Percentiles rank a stretch among this genome's conserved stretches.
These are phyloP conservation scores for Bombus waltoni DNA, from an alignment of 1,140 invertebrate genomes.

Conservation along the genomic window DNA sequence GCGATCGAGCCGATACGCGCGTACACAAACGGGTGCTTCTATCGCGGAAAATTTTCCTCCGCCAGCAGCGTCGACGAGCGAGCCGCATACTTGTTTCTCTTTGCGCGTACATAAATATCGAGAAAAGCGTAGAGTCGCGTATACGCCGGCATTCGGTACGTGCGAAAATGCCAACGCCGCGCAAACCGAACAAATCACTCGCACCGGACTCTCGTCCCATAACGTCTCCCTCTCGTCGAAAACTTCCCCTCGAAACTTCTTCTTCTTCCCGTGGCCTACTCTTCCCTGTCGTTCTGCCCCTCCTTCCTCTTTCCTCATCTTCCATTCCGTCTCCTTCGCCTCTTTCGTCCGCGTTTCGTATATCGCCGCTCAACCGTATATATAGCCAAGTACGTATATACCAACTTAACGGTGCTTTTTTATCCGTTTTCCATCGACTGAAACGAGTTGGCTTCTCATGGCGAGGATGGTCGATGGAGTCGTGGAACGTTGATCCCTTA, in stretches of 20 bases:
- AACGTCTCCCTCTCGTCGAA: conserved; percentile 52
- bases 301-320: too few relatives aligned
- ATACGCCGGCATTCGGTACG: neutral
- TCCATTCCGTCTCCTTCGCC: neutral
- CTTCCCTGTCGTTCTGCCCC: neutral
- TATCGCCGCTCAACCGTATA: neutral
- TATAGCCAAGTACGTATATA: neutral
- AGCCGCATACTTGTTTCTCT: conserved; percentile 12
- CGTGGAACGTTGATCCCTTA: conserved; percentile 54
- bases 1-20: neutral
- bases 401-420: conserved; percentile 61
- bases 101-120: conserved; percentile 27
- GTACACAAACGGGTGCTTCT: neutral
- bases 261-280: conserved; percentile 24
- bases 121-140: conserved; percentile 31
- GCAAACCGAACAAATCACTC: conserved; percentile 65
- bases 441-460: conserved; percentile 72
- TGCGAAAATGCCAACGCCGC: conserved; percentile 58
- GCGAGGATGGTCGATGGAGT: conserved; percentile 63
- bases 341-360: neutral
- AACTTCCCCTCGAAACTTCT: conserved; percentile 75
- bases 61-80: neutral
- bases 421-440: conserved; percentile 73
- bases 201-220: conserved; percentile 26
- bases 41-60: neutral